Evolutionary conservation across 2,888 invertebrate species (phyloP).

Genomic region (Graphium colonna): DNA sequence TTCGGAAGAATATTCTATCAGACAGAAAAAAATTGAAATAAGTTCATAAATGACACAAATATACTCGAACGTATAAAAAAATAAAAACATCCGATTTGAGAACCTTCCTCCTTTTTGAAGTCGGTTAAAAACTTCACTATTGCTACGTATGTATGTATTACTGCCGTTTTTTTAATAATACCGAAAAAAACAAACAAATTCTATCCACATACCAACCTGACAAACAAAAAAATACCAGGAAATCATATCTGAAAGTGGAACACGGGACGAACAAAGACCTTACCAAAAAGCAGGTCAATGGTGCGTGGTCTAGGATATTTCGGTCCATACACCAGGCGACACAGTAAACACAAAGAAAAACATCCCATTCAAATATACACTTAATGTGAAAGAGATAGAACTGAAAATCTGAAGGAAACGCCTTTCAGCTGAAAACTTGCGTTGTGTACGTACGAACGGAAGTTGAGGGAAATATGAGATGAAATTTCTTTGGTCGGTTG

Average conservation of each 20-base stretch:
- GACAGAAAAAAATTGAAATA: too few relatives aligned
- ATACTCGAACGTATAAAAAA: too few relatives aligned
- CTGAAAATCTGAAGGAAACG: neutral
- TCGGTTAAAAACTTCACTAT: too few relatives aligned
- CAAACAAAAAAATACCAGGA: neutral
- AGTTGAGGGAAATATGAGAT: neutral
- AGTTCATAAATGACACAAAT: too few relatives aligned
- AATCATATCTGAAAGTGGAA: constrained; percentile 21
- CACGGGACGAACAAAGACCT: constrained; percentile 31
- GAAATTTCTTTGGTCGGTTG: neutral
- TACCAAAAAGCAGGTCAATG: constrained; percentile 41
- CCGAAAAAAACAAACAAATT: too few relatives aligned
- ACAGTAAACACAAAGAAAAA: neutral
- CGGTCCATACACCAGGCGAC: constrained; percentile 18
- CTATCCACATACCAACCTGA: constrained; percentile 2
- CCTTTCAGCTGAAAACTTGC: neutral
- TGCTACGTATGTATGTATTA: too few relatives aligned
- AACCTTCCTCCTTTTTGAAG: too few relatives aligned
- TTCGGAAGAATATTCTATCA: too few relatives aligned
- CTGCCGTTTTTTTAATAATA: too few relatives aligned
- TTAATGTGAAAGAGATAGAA: neutral
- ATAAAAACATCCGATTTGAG: too few relatives aligned
- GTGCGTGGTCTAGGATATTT: constrained; percentile 31
- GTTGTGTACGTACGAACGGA: neutral
- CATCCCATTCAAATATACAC: neutral